phyloP scores from a whole-genome alignment of 2,113 vertebrate genomes.

The Thunnus thynnus region DNA sequence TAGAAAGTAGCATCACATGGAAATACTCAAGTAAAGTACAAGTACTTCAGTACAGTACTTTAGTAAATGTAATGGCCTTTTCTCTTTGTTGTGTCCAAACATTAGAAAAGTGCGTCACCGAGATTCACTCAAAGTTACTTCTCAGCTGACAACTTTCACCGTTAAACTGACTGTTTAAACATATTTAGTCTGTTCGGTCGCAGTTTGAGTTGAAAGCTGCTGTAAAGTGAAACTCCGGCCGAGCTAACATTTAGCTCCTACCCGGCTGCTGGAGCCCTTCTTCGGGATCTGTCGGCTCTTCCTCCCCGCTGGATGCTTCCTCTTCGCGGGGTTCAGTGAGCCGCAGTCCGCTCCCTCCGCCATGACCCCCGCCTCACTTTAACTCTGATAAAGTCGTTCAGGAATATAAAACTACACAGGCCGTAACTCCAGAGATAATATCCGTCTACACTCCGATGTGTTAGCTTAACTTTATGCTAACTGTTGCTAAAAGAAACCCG shows the following conservation, averaged over 20 bases:
- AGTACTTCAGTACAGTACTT: no score
- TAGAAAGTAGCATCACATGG: no score
- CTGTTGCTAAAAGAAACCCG: slow-evolving; percentile 40
- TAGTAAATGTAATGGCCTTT: no score
- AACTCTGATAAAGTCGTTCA: not conserved
- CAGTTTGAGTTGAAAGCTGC: no score
- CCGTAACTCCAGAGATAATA: accelerated
- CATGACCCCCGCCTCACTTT: slow-evolving; percentile 39
- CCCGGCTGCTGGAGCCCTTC: slow-evolving; percentile 60
- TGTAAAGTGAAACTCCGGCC: no score
- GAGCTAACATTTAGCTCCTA: slow-evolving; percentile 27
- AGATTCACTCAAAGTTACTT: no score
- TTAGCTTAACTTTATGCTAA: slow-evolving; percentile 25
- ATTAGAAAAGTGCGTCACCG: no score
- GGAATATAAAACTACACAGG: not conserved
- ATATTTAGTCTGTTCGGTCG: not conserved
- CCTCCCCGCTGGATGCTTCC: slow-evolving; percentile 50
- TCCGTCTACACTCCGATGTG: not conserved
- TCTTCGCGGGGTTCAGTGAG: slow-evolving; percentile 16
- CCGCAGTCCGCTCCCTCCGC: slow-evolving; percentile 58
- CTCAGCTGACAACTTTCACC: no score
- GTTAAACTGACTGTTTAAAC: no score
- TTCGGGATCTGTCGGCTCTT: slow-evolving; percentile 59
- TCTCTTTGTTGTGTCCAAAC: no score
- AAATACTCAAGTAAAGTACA: no score